Base-by-base conservation (phyloP, 2,797 vertebrate genomes). In the Sphenodon punctatus region DNA sequence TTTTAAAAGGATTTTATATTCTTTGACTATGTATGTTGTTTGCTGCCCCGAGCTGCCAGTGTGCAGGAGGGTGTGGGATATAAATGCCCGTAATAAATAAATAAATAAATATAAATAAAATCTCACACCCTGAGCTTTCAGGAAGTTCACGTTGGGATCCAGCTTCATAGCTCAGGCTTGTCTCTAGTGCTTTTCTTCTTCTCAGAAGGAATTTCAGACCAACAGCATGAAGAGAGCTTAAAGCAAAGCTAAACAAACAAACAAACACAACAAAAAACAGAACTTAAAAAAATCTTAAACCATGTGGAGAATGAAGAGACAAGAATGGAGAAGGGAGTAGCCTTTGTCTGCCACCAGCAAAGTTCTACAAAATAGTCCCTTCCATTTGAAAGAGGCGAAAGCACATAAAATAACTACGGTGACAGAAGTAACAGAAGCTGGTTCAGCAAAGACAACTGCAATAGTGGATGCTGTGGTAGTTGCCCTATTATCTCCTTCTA, bases 401-500 rank as follows among this genome's bases (percentile, higher is more conserved):
- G 14, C 82, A 1, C n/a, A 36, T 10, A 69, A 56, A 42, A 45
- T 5, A 73, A 73, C 34, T 51, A 49, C 60, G 51, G 9, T 56
- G 56, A 36, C 10, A 75, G 23, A 1, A 67, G 49, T 15, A 8
- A 53, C 53, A 3, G 59, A 49, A 81, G 15, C 72, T 78, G 17
- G 22, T 30, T 27, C 30, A 30, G 34, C 45, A 49, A 74, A 48
- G 30, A 85, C n/a, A 25, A 34, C 30, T 11, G 60, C 20, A 67
- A n/a, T 22, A 76, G 63, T 67, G 34, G 46, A 36, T 4, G 11
- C 49, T 78, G 55, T 60, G 43, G 25, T 39, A 55, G 41, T 45
- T 81, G 48, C 49, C 30, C 15, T 67, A 43, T 49, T 48, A 48
- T 34, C 30, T 53, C 34, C 65, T 92, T 81, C 75, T 90, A 49